Base-by-base conservation (phyloP, 2,113 vertebrate genomes). In the Eurystomus gularis region DNA sequence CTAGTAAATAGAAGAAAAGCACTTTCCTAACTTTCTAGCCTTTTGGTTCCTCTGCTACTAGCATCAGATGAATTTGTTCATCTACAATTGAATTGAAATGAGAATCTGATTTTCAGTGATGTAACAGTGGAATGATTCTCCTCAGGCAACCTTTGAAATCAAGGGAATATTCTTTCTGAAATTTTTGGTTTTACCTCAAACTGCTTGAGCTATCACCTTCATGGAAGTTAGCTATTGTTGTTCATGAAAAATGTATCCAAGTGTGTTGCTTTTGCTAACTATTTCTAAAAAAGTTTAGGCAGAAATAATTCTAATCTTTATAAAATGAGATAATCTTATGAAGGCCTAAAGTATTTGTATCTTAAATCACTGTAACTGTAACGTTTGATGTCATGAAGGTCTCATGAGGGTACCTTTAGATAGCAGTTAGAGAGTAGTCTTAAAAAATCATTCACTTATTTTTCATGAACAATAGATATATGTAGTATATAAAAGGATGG, bases 61-160 rank as follows among this genome's bases (percentile, higher is more conserved):
- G 95, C 77, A 78, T 69, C 93, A 91, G 95, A 94, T 68, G 54
- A 82, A 94, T 96, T 83, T 2, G 12, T 85, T 97, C 61, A 24
- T 94, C 93, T 88, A 13, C 75, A 71, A 95, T 96, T 95, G 93
- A 96, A 96, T 91, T 94, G 92, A 97, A 93, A 95, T 92, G 88
- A 92, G 80, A 70, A 80, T 90, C 70, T 96, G 68, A 83, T 96
- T 96, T 97, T 88, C 82, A 84, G 82, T 6, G 7, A 65, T 93
- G 66, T 96, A 89, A 39, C 39, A 90, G 93, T 93, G 54, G 93
- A 96, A 87, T 95, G 60, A 95, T 91, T 95, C 81, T 96, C 55
- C 55, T 94, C 5, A 3, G 86, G 88, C 55, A 96, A 48, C 86
- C 90, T 88, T 86, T 75, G 66, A 93, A 94, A 91, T 51, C 18